Base-by-base conservation (phyloP, 2,797 vertebrate genomes). In the Poecilia wingei region DNA sequence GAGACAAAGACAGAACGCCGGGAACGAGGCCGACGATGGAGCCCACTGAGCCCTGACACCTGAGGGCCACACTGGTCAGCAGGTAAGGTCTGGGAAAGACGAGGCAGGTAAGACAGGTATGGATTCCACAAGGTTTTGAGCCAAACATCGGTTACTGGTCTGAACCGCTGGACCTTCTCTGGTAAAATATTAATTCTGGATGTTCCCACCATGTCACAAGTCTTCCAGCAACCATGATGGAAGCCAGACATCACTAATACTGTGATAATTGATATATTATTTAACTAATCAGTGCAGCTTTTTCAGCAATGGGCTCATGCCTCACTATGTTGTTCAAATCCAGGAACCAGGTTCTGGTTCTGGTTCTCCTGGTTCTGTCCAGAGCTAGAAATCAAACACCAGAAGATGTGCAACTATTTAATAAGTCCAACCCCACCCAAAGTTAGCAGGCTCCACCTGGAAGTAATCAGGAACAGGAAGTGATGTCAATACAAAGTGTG, bases 11-110 rank as follows among this genome's bases (percentile, higher is more conserved):
- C 41, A 95, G 39, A n/a, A 94, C 92, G 0, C 94, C 94, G 0
- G 94, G 94, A 0, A 94, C 90, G 0, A 91, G 80, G 0, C 94
- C 94, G 9, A 93, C 93, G 28, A 94, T 93, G 83, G 93, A 85
- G 57, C 94, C 94, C 72, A 95, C 94, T 0, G 94, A 88, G 41
- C 94, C 93, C 96, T 97, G 81, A 95, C 97, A 95, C 93, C 97
- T 46, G 68, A 91, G 95, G 92, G 98, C 92, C 93, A 96, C 46
- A 94, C 97, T 98, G 79, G 97, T 98, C 94, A 98, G 82, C 83
- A 97, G 98, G 95, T 96, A 96, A 64, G 97, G 96, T 92, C 98
- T 99, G 72, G n/a, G 2, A 16, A 8, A 31, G 47, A 68, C 22
- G 8, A 28, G 16, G 36, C 33, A 66, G 61, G 5, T 57, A 20